Base-by-base conservation (phyloP, 2,797 vertebrate genomes). In the Labroides dimidiatus region DNA sequence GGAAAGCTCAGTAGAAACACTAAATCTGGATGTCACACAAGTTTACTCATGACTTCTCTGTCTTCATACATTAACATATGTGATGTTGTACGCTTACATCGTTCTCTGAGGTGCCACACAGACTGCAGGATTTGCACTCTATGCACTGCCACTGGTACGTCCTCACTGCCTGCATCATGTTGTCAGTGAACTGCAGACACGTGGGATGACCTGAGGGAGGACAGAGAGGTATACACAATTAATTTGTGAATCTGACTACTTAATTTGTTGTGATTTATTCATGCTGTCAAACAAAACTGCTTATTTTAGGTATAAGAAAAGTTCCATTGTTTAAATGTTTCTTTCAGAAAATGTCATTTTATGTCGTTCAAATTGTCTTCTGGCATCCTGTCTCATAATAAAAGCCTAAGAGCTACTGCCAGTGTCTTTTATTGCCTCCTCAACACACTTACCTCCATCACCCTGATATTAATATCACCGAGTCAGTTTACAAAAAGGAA, bases 61-160 rank as follows among this genome's bases (percentile, higher is more conserved):
- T 27, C 43, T 27, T 41, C 9, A 14, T 8, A 49, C 2, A 20
- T 2, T 14, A 5, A 15, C 4, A 27, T n/a, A 52, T 10, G 4
- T 52, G n/a, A 30, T 14, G 15, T n/a, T n/a, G 24, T n/a, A 27
- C 1, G 11, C 97, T 88, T 93, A 99, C 98, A 12, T 99, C 98
- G 0, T 99, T 99, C 93, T 99, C 98, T 0, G 98, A 99, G 60
- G 97, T 99, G 78, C 98, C 97, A 63, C 98, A 99, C 77, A 99
- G 93, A 91, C 96, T 98, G 94, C 98, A 99, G 72, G 97, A 99
- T 91, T 99, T 99, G 95, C 98, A 99, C 89, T 99, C 97, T 82
- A 99, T 99, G 91, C 98, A 99, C 91, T 99, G 98, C 97, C 98
- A 99, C 92, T 98, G 97, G 94, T 99, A 99, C 72, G 96, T 99